Evolutionary conservation across 2,888 invertebrate species (phyloP).

Genomic region (Conchocele bisecta): DNA sequence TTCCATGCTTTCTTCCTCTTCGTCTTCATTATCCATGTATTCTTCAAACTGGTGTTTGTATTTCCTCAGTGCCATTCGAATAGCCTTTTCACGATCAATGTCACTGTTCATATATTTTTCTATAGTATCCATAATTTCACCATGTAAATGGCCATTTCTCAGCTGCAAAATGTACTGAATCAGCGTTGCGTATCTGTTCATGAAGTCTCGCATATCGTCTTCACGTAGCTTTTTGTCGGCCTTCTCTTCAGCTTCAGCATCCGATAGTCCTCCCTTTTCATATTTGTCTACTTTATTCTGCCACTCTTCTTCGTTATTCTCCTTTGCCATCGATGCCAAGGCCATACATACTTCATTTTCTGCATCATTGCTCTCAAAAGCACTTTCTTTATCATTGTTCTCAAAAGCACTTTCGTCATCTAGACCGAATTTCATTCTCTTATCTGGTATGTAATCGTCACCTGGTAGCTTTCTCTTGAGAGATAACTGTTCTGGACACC

Average conservation of each 20-base stretch:
- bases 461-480: background rate
- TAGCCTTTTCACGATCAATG: background rate
- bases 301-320: background rate
- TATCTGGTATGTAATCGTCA: background rate
- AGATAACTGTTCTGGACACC: conserved; percentile 37
- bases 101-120: conserved; percentile 2
- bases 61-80: conserved; percentile 2
- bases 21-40: background rate
- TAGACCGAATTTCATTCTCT: background rate
- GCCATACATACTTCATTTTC: background rate
- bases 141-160: background rate
- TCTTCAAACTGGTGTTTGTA: conserved; percentile 9
- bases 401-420: background rate
- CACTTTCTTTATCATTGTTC: background rate
- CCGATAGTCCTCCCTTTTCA: background rate
- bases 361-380: background rate
- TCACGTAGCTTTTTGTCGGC: conserved; percentile 7
- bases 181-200: background rate
- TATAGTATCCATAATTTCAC: conserved; percentile 1
- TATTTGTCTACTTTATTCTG: conserved; percentile 4
- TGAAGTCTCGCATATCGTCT: conserved; percentile 2
- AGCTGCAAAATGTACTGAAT: background rate
- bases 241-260: conserved; percentile 4
- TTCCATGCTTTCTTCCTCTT: background rate
- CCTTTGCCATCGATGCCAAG: background rate